These are phyloP conservation scores for Mionectes olivaceus DNA, from an alignment of 2,797 vertebrate genomes.

Conservation along the genomic window DNA sequence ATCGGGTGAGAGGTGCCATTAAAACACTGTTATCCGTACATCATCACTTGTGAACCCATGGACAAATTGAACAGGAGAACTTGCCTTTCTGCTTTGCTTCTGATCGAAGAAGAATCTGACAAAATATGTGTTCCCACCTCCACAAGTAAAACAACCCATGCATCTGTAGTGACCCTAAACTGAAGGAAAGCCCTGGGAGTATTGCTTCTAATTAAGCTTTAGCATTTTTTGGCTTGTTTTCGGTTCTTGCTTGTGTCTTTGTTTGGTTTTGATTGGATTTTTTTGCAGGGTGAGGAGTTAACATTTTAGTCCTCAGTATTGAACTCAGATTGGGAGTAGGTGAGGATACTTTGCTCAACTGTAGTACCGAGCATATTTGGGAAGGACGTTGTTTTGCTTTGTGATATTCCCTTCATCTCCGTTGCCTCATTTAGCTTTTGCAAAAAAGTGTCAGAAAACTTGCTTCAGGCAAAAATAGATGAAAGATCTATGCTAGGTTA, in stretches of 20 bases:
- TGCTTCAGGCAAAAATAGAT: neutral
- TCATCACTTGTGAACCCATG: neutral
- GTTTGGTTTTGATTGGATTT: neutral
- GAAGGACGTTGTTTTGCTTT: neutral
- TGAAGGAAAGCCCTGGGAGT: neutral
- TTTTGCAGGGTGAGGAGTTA: neutral
- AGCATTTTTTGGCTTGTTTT: neutral
- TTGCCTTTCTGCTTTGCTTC: neutral
- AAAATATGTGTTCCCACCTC: neutral
- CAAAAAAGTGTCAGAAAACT: neutral
- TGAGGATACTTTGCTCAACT: neutral
- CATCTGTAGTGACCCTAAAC: neutral
- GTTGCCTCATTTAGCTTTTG: neutral
- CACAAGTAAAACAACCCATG: neutral
- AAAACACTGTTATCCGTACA: neutral
- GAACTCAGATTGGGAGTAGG: neutral
- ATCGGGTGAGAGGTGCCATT: constrained; percentile 6
- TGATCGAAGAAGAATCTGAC: neutral
- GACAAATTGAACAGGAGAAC: neutral
- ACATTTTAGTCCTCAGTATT: neutral
- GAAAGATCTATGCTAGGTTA: neutral
- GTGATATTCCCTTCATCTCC: neutral
- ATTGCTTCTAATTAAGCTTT: neutral
- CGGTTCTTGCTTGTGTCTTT: neutral
- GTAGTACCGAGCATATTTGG: neutral